Evolutionary conservation across 2,797 vertebrate species (phyloP).

Genomic region (Limnodromus scolopaceus): DNA sequence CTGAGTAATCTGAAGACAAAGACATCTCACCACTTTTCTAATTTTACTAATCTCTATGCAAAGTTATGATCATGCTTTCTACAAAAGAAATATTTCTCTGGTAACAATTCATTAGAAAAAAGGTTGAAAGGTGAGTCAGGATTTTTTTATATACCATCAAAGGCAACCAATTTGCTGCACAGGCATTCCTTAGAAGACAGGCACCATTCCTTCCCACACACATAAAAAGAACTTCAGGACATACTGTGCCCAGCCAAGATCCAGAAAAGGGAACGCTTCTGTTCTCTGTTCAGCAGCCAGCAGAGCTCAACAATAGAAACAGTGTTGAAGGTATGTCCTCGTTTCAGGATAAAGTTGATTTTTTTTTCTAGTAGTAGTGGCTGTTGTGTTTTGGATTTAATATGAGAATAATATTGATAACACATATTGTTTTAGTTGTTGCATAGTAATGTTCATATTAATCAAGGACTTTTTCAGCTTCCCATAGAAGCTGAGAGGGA

Average conservation of each 20-base stretch:
- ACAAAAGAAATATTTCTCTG: background rate
- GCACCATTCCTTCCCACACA: accelerated
- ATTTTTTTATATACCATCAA: background rate
- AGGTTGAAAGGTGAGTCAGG: background rate
- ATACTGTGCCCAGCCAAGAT: background rate
- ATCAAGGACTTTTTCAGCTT: background rate
- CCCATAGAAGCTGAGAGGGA: background rate
- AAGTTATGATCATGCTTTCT: background rate
- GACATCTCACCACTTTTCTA: background rate
- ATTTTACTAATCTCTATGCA: background rate
- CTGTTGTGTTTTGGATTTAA: background rate
- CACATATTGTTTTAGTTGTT: background rate
- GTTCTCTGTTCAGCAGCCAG: background rate
- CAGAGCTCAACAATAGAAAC: background rate
- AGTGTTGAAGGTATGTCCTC: background rate
- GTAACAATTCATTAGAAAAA: background rate
- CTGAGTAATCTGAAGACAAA: background rate
- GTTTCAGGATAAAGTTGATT: background rate
- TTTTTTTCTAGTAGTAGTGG: background rate
- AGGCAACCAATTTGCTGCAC: background rate
- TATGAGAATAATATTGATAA: background rate
- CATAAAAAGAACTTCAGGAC: background rate
- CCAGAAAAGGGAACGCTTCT: background rate
- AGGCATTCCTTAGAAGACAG: background rate
- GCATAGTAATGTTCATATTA: background rate